Evolutionary conservation across 1,140 invertebrate genomes (phyloP), one percentile per base, ranked within the genome.

Genomic region (Lineus longissimus): DNA sequence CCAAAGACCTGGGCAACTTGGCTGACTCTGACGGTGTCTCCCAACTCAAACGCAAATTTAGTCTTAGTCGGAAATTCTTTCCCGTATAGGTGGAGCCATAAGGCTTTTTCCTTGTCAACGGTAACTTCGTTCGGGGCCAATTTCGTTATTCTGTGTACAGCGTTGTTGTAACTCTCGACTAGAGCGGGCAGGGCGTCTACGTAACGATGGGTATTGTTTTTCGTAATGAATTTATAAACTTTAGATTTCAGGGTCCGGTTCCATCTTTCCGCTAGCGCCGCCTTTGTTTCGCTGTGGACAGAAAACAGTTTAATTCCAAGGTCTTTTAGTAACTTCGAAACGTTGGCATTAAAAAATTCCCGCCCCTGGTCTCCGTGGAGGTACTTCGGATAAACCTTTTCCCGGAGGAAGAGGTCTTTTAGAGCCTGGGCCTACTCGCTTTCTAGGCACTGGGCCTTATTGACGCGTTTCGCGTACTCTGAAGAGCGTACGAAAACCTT

Each of bases 181-280:
- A 84, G 27, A 51, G 80, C 55, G 22, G 63, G 51, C 55, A 84
- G 68, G 4, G 76, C 73, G 67, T 79, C 63, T 0, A 80, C 63
- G 72, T 79, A 85, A 51, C 76, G 76, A 61, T 81, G 74, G 27
- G 68, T 77, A 4, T 80, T 80, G 19, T 73, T 67, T 57, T 75
- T 62, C 70, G 76, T 80, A 66, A 85, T 83, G 40, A 69, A 82
- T 60, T 73, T 76, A 67, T 71, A 85, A 67, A 84, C 75, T 70
- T 75, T 79, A 19, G 61, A 67, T 76, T 83, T 84, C 55, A 85
- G 62, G 23, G 79, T 84, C 65, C 79, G 65, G 70, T 82, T 82
- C 58, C 83, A 81, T 61, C 83, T 47, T 73, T 84, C 83, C 43
- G 77, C 75, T 45, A 83, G 74, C 19, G 76, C 73, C n/a, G 80